Conservation (phyloP, 2,888 invertebrate genomes). For the Noctua janthina region DNA sequence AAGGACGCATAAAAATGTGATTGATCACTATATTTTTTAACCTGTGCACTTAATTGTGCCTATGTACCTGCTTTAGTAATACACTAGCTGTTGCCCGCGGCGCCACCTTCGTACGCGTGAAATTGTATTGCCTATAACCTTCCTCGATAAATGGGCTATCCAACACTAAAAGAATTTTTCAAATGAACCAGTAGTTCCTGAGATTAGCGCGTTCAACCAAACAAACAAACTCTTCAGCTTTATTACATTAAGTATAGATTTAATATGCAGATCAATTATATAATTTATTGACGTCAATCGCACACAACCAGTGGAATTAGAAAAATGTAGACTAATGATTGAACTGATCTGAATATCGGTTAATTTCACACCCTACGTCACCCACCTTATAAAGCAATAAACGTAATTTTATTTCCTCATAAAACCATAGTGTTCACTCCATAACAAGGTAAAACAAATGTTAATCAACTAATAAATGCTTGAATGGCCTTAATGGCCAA, state of each 20-base stretch:
- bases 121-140: no score
- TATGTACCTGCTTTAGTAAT: no score
- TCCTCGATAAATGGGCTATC: no score
- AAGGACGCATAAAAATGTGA: neutral
- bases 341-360: slow-evolving; percentile 3
- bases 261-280: neutral
- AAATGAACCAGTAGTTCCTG: no score
- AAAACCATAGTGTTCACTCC: neutral
- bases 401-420: slow-evolving; percentile 28
- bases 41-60: neutral
- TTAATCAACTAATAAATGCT: slow-evolving; percentile 12
- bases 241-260: no score
- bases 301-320: neutral
- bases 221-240: no score
- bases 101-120: no score
- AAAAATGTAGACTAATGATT: slow-evolving; percentile 1
- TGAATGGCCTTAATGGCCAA: slow-evolving; percentile 7
- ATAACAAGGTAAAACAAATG: slow-evolving; percentile 26
- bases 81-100: no score
- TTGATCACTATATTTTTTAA: neutral
- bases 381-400: slow-evolving; percentile 4
- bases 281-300: slow-evolving; percentile 8
- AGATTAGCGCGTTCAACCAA: no score
- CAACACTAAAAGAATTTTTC: no score
- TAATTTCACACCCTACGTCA: slow-evolving; percentile 10